phyloP scores from a whole-genome alignment of 2,113 vertebrate genomes.

The Bufo bufo region DNA sequence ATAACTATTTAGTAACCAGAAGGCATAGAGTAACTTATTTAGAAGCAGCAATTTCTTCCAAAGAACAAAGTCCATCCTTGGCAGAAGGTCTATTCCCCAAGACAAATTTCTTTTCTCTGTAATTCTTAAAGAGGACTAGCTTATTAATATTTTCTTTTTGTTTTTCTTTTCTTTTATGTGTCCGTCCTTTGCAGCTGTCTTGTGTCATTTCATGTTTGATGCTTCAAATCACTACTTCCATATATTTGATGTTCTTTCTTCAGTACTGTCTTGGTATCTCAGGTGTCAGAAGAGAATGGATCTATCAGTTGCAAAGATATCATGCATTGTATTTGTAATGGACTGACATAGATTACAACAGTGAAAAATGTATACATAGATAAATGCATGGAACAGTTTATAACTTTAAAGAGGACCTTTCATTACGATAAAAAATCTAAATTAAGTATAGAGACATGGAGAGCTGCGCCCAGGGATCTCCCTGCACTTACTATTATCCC shows the following conservation, averaged over 20 bases:
- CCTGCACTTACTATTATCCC: too few species aligned
- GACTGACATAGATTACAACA: background rate
- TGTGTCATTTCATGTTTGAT: slow-evolving; percentile 30
- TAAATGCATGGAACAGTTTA: too few species aligned
- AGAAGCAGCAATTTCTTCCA: slow-evolving; percentile 18
- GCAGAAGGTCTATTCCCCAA: slow-evolving; percentile 35
- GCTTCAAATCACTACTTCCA: slow-evolving; percentile 26
- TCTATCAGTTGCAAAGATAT: background rate
- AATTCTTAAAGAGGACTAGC: slow-evolving; percentile 23
- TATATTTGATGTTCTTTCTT: slow-evolving; percentile 29
- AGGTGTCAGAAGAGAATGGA: background rate
- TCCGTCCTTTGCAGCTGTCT: slow-evolving; percentile 40
- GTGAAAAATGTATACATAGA: background rate
- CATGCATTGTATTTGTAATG: slow-evolving; percentile 13
- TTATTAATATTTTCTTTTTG: slow-evolving; percentile 57
- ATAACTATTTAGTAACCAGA: slow-evolving; percentile 38
- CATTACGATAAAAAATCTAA: too few species aligned
- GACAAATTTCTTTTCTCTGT: slow-evolving; percentile 21
- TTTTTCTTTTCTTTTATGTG: slow-evolving; percentile 37
- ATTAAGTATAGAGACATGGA: too few species aligned
- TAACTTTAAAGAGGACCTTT: too few species aligned
- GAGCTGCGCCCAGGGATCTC: too few species aligned
- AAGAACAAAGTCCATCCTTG: slow-evolving; percentile 46
- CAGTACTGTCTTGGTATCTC: background rate
- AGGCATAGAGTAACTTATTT: slow-evolving; percentile 31